Evolutionary conservation across 2,113 vertebrate species (phyloP), one percentile per base, ranked within the genome.

Genomic region (Apistogramma diplotaenia): DNA sequence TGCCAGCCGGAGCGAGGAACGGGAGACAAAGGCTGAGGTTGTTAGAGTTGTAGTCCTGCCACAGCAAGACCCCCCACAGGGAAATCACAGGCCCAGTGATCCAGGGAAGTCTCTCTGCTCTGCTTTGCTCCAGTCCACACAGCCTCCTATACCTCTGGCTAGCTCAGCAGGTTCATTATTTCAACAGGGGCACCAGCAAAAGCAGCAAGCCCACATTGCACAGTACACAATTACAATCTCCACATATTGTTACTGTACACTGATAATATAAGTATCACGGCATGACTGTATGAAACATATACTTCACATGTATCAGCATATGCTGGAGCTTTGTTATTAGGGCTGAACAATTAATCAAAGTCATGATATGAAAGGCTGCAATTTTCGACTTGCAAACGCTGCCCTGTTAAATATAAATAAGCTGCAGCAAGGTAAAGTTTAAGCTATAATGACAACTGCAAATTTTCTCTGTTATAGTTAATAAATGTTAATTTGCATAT

Each of bases 61-160:
- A 82, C 54, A 78, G 81, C 58, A 61, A 76, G 78, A 82, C 81
- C 85, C 78, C 88, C 88, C 74, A 85, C 81, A 84, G 90, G 93
- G 92, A 94, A 94, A 93, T 93, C 89, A 92, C 81, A 83, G 82
- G 76, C 82, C 86, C 87, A 84, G 82, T 89, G 88, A 93, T 92
- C 89, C 90, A 83, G 71, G 74, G 87, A 89, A 88, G 57, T 81
- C 87, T 89, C 82, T 62, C 53, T 51, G 76, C 87, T 75, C 81
- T 87, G 87, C 78, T 90, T 76, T 73, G 59, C 87, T 73, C 65
- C 65, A 67, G 86, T 85, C 82, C 77, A 83, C 86, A 87, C 73
- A 54, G 74, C 82, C 79, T 82, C 80, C 81, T 87, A 73, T 65
- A 88, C 89, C 80, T 89, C 87, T 54, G 85, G 85, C 85, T 58